Conservation (phyloP, 2,113 vertebrate species). For the Malurus elegans region DNA sequence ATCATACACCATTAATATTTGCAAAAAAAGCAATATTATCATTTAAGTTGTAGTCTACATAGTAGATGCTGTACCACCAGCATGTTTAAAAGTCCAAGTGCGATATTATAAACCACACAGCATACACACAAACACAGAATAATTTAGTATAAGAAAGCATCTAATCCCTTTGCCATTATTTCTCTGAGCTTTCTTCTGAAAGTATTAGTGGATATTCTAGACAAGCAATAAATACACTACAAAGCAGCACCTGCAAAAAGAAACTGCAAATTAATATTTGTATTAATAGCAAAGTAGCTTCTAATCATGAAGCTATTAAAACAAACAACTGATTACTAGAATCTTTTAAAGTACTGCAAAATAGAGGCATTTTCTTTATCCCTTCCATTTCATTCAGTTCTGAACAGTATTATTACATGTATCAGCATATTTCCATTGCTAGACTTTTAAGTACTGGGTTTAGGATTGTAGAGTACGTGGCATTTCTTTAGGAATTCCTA, state of each 20-base stretch:
- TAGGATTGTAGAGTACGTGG: neutral
- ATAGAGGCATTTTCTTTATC: neutral
- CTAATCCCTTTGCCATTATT: conserved; percentile 58
- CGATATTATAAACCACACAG: neutral
- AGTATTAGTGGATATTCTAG: conserved; percentile 66
- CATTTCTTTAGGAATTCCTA: neutral
- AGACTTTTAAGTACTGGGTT: neutral
- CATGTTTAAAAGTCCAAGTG: neutral
- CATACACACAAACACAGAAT: neutral
- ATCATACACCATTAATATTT: neutral
- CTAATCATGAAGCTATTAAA: neutral
- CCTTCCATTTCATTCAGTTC: neutral
- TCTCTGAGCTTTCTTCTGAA: conserved; percentile 72
- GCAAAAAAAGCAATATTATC: neutral
- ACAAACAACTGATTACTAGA: neutral
- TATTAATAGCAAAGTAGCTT: neutral
- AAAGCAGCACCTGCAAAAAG: conserved; percentile 64
- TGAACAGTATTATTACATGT: neutral
- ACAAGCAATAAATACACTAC: conserved; percentile 52
- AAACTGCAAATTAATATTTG: neutral
- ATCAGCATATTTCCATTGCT: neutral
- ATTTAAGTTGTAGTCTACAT: neutral
- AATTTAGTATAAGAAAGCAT: conserved; percentile 24
- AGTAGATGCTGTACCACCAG: neutral
- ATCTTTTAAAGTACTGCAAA: neutral